These are phyloP conservation scores for Caerostris extrusa DNA, from an alignment of 1,140 invertebrate species.

Conservation along the genomic window DNA sequence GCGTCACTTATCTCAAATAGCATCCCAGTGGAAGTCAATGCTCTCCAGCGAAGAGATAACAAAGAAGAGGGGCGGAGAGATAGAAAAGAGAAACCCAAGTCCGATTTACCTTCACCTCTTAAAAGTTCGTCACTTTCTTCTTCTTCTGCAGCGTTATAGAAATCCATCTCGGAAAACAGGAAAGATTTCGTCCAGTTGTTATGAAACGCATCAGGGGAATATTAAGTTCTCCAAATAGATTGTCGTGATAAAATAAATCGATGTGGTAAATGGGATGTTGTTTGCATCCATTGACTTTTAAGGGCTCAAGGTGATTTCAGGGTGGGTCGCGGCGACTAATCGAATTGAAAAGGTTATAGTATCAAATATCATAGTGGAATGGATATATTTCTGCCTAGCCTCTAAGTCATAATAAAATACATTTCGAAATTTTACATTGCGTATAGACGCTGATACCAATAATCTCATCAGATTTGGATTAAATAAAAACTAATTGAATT, in stretches of 20 bases:
- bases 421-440: too few species aligned
- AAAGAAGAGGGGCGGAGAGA: neutral
- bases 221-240: neutral
- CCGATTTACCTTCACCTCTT: conserved; percentile 20
- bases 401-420: too few species aligned
- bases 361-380: neutral
- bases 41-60: conserved; percentile 22
- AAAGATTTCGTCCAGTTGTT: too few species aligned
- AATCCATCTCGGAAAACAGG: neutral
- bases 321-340: neutral
- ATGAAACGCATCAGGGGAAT: neutral
- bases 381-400: too few species aligned
- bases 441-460: too few species aligned
- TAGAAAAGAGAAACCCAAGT: neutral
- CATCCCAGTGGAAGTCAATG: conserved; percentile 39
- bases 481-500: too few species aligned
- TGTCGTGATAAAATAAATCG: neutral
- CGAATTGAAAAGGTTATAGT: conserved; percentile 2
- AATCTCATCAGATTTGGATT: too few species aligned
- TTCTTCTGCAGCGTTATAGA: neutral
- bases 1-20: conserved; percentile 35
- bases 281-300: conserved; percentile 7
- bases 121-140: neutral
- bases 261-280: neutral
- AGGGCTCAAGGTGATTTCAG: neutral